These are phyloP conservation scores for Drosophila nebulosa DNA, from an alignment of 1,140 invertebrate species.

Conservation along the genomic window DNA sequence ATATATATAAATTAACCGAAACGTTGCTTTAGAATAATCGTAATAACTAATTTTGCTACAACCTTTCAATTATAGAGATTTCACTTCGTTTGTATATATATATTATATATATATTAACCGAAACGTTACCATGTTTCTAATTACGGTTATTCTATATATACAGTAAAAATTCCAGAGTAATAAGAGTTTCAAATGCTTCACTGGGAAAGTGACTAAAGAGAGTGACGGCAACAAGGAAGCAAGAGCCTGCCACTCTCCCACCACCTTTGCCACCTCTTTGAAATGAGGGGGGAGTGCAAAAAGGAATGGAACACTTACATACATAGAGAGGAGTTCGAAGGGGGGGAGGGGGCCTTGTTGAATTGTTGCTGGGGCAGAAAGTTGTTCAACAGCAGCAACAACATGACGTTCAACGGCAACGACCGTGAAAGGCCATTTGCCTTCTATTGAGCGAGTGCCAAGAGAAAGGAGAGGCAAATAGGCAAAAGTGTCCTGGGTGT, in stretches of 20 bases:
- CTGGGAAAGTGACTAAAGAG: background rate
- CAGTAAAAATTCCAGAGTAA: background rate
- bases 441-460: constrained; percentile 23
- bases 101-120: too few relatives aligned
- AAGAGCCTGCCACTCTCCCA: background rate
- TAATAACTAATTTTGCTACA: too few relatives aligned
- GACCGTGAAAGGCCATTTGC: constrained; percentile 78
- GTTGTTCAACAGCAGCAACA: constrained; percentile 50
- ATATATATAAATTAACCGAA: too few relatives aligned
- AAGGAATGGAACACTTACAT: too few relatives aligned
- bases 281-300: constrained; percentile 24
- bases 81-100: too few relatives aligned
- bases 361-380: constrained; percentile 53
- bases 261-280: constrained; percentile 14
- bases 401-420: constrained; percentile 46
- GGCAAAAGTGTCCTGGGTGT: background rate
- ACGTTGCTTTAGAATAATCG: too few relatives aligned
- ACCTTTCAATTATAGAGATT: too few relatives aligned
- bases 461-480: background rate
- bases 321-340: constrained; percentile 17
- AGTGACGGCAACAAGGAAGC: background rate
- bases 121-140: too few relatives aligned
- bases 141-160: too few relatives aligned
- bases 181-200: background rate
- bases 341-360: background rate